Base-by-base conservation (phyloP, 2,888 invertebrate species). In the Coremacera marginata region DNA sequence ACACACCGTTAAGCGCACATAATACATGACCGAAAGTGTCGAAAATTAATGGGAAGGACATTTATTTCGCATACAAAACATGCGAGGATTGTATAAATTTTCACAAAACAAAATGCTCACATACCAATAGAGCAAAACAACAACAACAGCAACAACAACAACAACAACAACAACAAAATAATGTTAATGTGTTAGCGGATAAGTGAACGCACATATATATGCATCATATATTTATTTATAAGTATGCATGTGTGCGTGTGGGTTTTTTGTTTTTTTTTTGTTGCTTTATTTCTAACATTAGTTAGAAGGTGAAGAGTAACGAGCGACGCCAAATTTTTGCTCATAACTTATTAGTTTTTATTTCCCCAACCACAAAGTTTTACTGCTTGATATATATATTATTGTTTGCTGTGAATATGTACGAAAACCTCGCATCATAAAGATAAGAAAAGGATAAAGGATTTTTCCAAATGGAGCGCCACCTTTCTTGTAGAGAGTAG, bases 41-140 rank as follows among this genome's bases (percentile, higher is more conserved):
- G 49, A 51, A 51, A 68, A 68, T 68, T 68, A 68, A 68, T 68
- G 68, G 68, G 49, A 19, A 68, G 51, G 68, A 68, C 68, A 68
- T 68, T 68, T 68, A 68, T 68, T 51, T 51, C 51, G 63, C 27
- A 63, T 27, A 68, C 68, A 68, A 68, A 67, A 27, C 14, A 37
- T 37, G 34, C 67, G 25, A 25, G 68, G 51, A 34, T 31, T 51
- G 68, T 22, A 16, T 49, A 34, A 22, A 68, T 68, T 68, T 63
- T 27, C 57, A 27, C 25, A 27, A 27, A 3, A n/a, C 65, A 31
- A 63, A 65, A 37, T 22, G 25, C 25, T 19, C 25, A 57, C 25
- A 57, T 57, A 57, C 55, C 22, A 19, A 55, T 55, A 55, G 5
- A 31, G 22, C n/a, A 8, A 22, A 1, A 55, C n/a, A 22, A 16